A percentile compares a stretch with the other conserved stretches of the same genome.
phyloP scores from a whole-genome alignment of 2,113 vertebrate genomes.

The Ivindomyrus marchei region DNA sequence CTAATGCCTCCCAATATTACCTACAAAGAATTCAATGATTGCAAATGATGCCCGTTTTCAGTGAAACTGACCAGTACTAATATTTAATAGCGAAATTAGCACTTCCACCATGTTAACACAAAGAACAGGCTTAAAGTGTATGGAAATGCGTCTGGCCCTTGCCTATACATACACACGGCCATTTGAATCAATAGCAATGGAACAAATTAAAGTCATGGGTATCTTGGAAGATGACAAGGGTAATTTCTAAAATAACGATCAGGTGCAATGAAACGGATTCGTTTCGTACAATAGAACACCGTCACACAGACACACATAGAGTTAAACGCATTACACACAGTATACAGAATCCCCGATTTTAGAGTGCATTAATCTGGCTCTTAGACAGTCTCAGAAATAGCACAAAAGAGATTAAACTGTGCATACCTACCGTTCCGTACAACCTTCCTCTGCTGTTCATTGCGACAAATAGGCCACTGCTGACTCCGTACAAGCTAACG shows the following conservation, averaged over 20 bases:
- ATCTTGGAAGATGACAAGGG: neutral
- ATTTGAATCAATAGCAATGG: neutral
- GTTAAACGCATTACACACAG: neutral
- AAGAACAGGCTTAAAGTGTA: neutral
- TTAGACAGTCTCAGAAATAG: neutral
- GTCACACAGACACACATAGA: neutral
- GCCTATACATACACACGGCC: neutral
- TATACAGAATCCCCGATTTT: neutral
- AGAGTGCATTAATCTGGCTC: neutral
- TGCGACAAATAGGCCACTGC: slow-evolving; percentile 77
- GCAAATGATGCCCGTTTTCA: neutral
- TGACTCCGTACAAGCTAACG: slow-evolving; percentile 85
- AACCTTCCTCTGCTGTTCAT: slow-evolving; percentile 87
- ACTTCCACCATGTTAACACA: neutral
- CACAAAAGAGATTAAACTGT: slow-evolving; percentile 34
- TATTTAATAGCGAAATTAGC: neutral
- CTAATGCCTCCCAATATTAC: neutral
- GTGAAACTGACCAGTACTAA: neutral
- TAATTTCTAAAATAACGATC: neutral
- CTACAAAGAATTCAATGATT: neutral
- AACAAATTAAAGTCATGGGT: neutral
- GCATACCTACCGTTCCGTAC: slow-evolving; percentile 84
- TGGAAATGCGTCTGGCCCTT: neutral
- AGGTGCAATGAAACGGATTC: neutral
- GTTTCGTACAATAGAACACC: neutral